Base-by-base conservation (phyloP, 2,888 invertebrate genomes). In the Lagria hirta region DNA sequence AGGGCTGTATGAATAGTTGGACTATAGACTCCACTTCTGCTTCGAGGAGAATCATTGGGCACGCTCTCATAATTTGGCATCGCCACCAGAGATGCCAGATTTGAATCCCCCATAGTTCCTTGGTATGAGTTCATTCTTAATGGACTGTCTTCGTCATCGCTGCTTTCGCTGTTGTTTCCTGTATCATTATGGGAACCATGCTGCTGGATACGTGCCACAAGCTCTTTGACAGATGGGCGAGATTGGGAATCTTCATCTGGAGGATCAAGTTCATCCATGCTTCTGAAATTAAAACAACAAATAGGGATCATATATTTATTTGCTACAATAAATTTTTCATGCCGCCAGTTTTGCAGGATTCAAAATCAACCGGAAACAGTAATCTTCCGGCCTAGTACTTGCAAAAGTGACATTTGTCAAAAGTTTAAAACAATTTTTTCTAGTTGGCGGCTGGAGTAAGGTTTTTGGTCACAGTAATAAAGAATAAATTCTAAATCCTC, bases 121-220 rank as follows among this genome's bases (percentile, higher is more conserved):
- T 75, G 75, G 46, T 75, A 75, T 42, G 62, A 63, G 5, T 57
- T 44, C 51, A 67, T 51, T 1, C 65, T 57, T 27, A 65, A 33
- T 1, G 70, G 68, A 5, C 58, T 54, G 38, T 70, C 71, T 45
- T 72, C 69, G 43, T 70, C 73, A 68, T 65, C 72, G 64, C 54
- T 66, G 57, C 65, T 72, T 60, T 55, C 71, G 49, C 57, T 73
- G 71, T 57, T 63, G 60, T 59, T 72, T 59, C 62, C 73, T 5
- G 41, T 43, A 16, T 43, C 35, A 28, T 44, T 49, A 6, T 43
- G 37, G n/a, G 35, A 21, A 10, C 53, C 54, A n/a, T 51, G 43
- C 15, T 73, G 73, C 63, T 82, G 82, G 5, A 81, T 79, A 61
- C 77, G 75, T 1, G 81, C 81, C 13, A 82, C 81, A 53, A 82